These are phyloP conservation scores for Oncorhynchus nerka DNA, from an alignment of 2,113 vertebrate species.

Conservation along the genomic window DNA sequence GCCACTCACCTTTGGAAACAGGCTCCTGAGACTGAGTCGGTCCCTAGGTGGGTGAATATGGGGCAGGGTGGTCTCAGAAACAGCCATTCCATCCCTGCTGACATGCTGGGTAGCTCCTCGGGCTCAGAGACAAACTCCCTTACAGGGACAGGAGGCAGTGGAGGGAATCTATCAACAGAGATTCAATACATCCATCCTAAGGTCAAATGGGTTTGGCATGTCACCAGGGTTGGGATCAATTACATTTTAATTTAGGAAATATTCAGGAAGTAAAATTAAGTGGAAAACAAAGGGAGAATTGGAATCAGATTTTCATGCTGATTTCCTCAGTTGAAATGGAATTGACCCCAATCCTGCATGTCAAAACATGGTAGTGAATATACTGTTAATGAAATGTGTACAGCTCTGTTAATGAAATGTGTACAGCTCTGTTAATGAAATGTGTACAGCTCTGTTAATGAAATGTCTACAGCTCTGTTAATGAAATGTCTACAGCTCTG, in stretches of 20 bases:
- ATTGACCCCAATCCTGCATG: neutral
- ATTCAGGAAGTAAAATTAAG: too few species aligned
- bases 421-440: too few species aligned
- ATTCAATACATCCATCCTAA: conserved; percentile 1
- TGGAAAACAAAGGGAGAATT: too few species aligned
- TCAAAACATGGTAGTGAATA: too few species aligned
- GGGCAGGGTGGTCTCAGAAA: neutral
- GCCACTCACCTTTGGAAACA: conserved; percentile 4
- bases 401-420: too few species aligned
- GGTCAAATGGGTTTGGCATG: neutral
- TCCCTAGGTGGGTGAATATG: neutral
- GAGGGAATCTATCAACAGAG: neutral
- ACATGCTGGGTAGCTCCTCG: neutral
- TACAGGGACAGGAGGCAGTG: neutral
- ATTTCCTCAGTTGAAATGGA: neutral
- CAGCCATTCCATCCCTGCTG: neutral
- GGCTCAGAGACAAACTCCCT: neutral
- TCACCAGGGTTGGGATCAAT: neutral
- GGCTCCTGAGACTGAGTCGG: neutral
- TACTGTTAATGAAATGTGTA: neutral
- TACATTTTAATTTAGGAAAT: neutral
- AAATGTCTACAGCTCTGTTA: too few species aligned
- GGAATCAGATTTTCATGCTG: too few species aligned
- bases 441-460: too few species aligned
- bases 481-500: too few species aligned